Percentiles rank a stretch among this genome's conserved stretches.
These are phyloP conservation scores for Galeopsomyia nigrocyanea DNA, from an alignment of 2,888 invertebrate genomes.

Conservation along the genomic window DNA sequence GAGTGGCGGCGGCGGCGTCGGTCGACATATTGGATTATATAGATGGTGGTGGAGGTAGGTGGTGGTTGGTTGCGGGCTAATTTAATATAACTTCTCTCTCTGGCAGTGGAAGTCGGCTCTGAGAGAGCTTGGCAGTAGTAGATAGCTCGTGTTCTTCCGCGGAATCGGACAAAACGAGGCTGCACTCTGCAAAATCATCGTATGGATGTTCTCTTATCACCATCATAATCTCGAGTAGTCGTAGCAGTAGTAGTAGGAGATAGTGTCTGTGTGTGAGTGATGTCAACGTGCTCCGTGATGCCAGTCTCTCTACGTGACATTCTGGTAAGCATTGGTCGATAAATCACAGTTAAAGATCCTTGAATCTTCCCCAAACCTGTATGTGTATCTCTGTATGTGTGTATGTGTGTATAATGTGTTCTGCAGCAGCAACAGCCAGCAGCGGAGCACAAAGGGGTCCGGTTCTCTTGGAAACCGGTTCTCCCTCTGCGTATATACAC, in stretches of 20 bases:
- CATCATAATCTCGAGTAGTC: too few species aligned
- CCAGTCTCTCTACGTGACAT: conserved; percentile 67
- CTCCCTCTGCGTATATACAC: background rate
- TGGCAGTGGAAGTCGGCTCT: conserved; percentile 25
- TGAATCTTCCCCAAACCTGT: too few species aligned
- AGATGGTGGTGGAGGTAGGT: conserved; percentile 48
- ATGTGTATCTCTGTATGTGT: too few species aligned
- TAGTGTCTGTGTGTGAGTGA: conserved; percentile 44
- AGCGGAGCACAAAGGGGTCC: conserved; percentile 22
- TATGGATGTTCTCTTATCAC: too few species aligned
- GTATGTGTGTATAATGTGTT: too few species aligned
- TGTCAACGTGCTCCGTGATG: conserved; percentile 67
- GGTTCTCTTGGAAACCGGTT: conserved; percentile 42
- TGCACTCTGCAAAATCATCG: too few species aligned
- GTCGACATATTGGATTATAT: conserved; percentile 57
- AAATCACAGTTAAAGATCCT: background rate
- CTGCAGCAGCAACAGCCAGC: background rate
- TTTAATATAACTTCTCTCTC: conserved; percentile 61
- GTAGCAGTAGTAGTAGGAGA: too few species aligned
- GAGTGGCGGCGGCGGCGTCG: background rate
- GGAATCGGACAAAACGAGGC: conserved; percentile 53
- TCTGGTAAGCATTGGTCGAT: conserved; percentile 58
- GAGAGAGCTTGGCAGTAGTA: too few species aligned
- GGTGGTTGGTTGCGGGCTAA: conserved; percentile 53
- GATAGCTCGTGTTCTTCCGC: conserved; percentile 55